Evolutionary conservation across 1,140 invertebrate genomes (phyloP), one percentile per base, ranked within the genome.

Genomic region (Trinorchestia longiramus): DNA sequence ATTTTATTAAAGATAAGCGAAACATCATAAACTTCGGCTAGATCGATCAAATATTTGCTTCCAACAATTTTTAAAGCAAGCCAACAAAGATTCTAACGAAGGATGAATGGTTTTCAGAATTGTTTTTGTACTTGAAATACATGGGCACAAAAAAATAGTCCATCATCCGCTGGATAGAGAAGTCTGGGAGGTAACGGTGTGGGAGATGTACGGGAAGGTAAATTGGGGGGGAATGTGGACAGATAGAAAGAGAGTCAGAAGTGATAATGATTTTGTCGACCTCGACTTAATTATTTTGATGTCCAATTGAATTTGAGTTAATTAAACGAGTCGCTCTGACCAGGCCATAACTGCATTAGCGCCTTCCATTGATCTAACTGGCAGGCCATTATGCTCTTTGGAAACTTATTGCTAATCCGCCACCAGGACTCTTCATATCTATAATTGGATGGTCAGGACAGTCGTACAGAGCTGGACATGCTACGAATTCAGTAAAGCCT

Each of bases 301-400:
- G 88, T 43, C 41, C 88, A 90, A 90, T 90, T 90, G 88, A 90
- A 90, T 41, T 77, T 41, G 15, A 41, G 28, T 42, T 90, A 90
- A 90, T 90, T 90, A 90, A 90, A 90, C 43, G 88, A 90, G 88
- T 42, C n/a, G 88, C 23, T 90, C 43, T 42, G 88, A 41, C 88
- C n/a, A 43, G 88, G 8, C 43, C 88, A 28, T 90, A 90, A 90
- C 88, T 41, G 88, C 88, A 90, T 90, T 90, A 90, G 28, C 88
- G 88, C 88, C 43, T 47, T 28, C 92, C 92, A 94, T 94, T 94
- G 92, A 94, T 94, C 43, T 94, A 94, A 94, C 92, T 45, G 92
- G 40, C 88, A 40, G 92, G 41, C 92, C 92, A 94, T 94, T 94
- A 94, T 94, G 92, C 92, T 94, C 92, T 94, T 94, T 94, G 43